These are phyloP conservation scores for Furcula furcula DNA, from an alignment of 2,888 invertebrate genomes.

Conservation along the genomic window DNA sequence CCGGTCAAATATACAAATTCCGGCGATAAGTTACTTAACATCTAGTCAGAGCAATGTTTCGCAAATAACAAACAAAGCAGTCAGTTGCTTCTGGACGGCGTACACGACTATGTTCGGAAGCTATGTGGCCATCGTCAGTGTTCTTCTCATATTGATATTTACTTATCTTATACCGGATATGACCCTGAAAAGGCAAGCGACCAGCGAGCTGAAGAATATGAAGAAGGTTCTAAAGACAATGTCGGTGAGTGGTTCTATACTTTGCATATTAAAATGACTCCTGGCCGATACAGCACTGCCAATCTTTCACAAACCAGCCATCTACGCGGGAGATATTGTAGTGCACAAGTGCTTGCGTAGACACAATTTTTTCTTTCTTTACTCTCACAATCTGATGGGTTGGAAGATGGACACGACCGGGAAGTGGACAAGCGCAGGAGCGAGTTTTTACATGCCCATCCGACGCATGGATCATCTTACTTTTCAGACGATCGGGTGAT, in stretches of 20 bases:
- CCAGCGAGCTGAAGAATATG: constrained; percentile 48
- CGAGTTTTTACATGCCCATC: too few species aligned
- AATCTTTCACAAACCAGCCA: too few species aligned
- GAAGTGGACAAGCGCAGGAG: too few species aligned
- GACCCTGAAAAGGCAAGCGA: constrained; percentile 45
- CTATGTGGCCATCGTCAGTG: constrained; percentile 39
- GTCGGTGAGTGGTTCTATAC: constrained; percentile 43
- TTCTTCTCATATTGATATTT: constrained; percentile 46
- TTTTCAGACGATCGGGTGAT: too few species aligned
- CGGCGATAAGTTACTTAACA: background rate
- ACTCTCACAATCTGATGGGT: too few species aligned
- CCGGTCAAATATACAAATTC: background rate
- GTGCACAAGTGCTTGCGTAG: too few species aligned
- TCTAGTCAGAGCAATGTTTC: constrained; percentile 6
- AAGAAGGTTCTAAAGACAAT: constrained; percentile 49
- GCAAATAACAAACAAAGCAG: constrained; percentile 12
- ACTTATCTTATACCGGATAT: constrained; percentile 54
- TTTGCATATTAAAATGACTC: too few species aligned
- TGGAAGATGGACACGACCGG: too few species aligned
- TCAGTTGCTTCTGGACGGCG: constrained; percentile 25
- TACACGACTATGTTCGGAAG: constrained; percentile 35
- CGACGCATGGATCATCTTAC: too few species aligned
- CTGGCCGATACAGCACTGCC: too few species aligned
- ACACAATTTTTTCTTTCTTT: too few species aligned
- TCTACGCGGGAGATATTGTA: too few species aligned